Conservation (phyloP, 1,140 invertebrate species). For the Pygmarrhopalites habei region DNA sequence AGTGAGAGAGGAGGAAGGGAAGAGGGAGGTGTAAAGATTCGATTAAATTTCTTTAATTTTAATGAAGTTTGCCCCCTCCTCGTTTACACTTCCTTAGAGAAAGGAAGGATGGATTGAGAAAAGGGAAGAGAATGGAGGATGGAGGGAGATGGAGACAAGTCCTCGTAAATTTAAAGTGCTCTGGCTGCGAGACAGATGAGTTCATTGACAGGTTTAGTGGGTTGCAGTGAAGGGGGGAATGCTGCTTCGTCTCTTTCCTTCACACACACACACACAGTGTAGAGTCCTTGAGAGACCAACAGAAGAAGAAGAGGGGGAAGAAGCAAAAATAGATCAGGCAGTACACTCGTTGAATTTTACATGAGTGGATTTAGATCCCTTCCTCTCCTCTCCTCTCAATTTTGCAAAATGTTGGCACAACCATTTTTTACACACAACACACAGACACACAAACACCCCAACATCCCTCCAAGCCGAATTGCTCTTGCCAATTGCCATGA, state of each 20-base stretch:
- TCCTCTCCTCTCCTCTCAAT: not conserved
- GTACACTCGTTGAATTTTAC: conserved; percentile 6
- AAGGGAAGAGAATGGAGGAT: not conserved
- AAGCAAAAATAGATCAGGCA: not conserved
- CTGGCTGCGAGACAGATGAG: not conserved
- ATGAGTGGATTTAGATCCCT: not conserved
- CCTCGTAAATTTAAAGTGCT: not conserved
- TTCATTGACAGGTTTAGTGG: conserved; percentile 12
- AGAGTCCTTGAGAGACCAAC: not conserved
- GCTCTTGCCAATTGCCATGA: not conserved
- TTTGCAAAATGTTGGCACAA: conserved; percentile 4
- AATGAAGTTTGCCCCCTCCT: no score
- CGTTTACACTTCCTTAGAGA: no score
- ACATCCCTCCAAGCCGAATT: not conserved
- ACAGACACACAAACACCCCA: no score
- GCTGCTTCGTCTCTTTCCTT: not conserved
- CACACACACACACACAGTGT: not conserved
- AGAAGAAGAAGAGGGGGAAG: not conserved
- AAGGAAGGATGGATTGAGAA: not conserved
- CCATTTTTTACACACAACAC: not conserved
- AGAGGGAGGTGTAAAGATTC: no score
- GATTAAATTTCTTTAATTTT: no score
- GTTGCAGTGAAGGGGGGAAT: not conserved
- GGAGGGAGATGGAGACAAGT: not conserved
- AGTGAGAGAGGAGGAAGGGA: no score